A percentile compares a stretch with the other conserved stretches of the same genome.
phyloP scores from a whole-genome alignment of 2,888 invertebrate species.

The Himalopsyche kuldschensis region DNA sequence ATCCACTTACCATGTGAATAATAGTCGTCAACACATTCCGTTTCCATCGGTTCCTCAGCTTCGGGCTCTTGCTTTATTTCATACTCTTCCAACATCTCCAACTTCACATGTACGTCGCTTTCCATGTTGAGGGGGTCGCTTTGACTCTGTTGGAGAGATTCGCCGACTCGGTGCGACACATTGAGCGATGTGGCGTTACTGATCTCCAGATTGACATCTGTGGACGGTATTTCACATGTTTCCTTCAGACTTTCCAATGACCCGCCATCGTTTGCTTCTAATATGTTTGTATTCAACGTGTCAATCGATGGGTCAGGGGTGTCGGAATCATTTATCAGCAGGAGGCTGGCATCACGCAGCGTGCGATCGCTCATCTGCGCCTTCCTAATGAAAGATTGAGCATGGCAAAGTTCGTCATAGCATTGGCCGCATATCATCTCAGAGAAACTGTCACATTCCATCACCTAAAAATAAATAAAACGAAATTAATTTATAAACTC shows the following conservation, averaged over 20 bases:
- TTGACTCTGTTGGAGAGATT: background rate
- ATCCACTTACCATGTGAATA: background rate
- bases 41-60: background rate
- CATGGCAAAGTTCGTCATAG: background rate
- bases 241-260: too few species aligned
- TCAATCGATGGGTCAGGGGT: background rate
- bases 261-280: too few species aligned
- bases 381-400: background rate
- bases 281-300: too few species aligned
- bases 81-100: background rate
- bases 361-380: background rate
- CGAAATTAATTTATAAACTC: too few species aligned
- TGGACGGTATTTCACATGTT: background rate
- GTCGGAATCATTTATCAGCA: background rate
- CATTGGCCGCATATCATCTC: background rate
- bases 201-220: background rate
- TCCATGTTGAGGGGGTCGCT: background rate
- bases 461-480: background rate
- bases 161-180: background rate
- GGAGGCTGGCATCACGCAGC: background rate
- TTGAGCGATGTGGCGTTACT: background rate
- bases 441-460: background rate
- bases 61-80: background rate
- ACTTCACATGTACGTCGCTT: background rate
- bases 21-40: background rate